A percentile compares a stretch with the other conserved stretches of the same genome.
Conservation (phyloP, 2,113 vertebrate genomes). For the Anhinga anhinga region DNA sequence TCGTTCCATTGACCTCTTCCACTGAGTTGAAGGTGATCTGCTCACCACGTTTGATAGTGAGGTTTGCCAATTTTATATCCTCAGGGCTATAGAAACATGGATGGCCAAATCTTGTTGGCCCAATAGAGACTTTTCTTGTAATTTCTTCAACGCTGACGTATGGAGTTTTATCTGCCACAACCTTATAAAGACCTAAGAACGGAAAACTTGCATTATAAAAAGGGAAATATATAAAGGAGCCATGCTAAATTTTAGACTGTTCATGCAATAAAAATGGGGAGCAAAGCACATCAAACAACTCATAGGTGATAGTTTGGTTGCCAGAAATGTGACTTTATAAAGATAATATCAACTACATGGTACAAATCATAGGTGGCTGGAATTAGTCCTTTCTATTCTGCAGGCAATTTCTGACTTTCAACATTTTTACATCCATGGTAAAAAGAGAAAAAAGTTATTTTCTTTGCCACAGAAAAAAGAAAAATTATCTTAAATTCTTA, state of each 20-base stretch:
- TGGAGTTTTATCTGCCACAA: constrained; percentile 78
- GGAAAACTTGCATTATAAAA: constrained; percentile 40
- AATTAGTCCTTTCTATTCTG: neutral
- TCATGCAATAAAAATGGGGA: neutral
- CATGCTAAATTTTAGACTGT: neutral
- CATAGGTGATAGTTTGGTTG: neutral
- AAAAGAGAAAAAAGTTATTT: neutral
- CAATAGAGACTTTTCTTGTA: constrained; percentile 69
- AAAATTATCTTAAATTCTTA: neutral
- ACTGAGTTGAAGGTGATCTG: constrained; percentile 72
- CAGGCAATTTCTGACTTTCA: neutral
- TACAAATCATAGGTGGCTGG: neutral
- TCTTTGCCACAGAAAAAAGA: neutral
- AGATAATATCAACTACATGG: neutral
- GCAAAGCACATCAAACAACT: neutral
- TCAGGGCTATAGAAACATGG: constrained; percentile 71
- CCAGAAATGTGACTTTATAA: neutral
- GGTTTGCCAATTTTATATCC: constrained; percentile 62
- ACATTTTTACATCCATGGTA: neutral
- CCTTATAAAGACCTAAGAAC: constrained; percentile 80
- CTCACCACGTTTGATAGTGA: constrained; percentile 67
- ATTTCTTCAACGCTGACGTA: constrained; percentile 79
- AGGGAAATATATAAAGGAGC: neutral
- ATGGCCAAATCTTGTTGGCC: constrained; percentile 70
- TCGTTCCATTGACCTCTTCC: constrained; percentile 39